Percentiles rank a stretch among this genome's conserved stretches.
phyloP scores from a whole-genome alignment of 2,797 vertebrate species.

The Notolepis coatsorum region DNA sequence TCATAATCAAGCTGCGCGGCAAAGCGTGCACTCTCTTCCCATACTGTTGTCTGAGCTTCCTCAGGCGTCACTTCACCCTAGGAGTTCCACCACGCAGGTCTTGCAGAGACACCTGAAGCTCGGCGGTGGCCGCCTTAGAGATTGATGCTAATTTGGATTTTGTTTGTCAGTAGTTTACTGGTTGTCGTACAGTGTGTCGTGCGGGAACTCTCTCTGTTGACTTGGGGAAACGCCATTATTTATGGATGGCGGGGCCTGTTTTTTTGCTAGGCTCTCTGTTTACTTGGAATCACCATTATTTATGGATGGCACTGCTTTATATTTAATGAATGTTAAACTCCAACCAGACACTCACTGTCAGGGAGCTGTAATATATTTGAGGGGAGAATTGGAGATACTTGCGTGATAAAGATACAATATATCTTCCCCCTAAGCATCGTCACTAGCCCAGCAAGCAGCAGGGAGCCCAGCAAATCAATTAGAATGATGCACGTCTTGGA shows the following conservation, averaged over 20 bases:
- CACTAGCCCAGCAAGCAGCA: conserved; percentile 54
- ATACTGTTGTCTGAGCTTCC: conserved; percentile 71
- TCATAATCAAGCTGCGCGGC: conserved; percentile 83
- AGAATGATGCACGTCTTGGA: conserved; percentile 39
- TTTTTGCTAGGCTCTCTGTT: conserved; percentile 67
- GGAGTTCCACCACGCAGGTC: conserved; percentile 61
- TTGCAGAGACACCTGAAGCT: conserved; percentile 77
- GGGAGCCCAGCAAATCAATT: conserved; percentile 67
- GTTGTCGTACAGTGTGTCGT: conserved; percentile 67
- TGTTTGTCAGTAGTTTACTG: conserved; percentile 81
- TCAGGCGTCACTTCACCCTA: conserved; percentile 66
- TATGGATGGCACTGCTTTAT: conserved; percentile 71
- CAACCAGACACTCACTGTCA: conserved; percentile 58
- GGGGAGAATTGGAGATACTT: conserved; percentile 48
- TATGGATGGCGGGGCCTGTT: conserved; percentile 69
- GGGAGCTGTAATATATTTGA: conserved; percentile 53
- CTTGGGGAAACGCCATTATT: conserved; percentile 67
- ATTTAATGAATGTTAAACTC: conserved; percentile 76
- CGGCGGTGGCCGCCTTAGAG: conserved; percentile 62
- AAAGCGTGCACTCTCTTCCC: conserved; percentile 75
- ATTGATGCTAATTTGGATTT: conserved; percentile 81
- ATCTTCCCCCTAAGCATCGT: conserved; percentile 39
- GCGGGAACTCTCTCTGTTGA: conserved; percentile 53
- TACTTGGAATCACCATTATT: conserved; percentile 74
- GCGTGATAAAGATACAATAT: conserved; percentile 54